A percentile compares a stretch with the other conserved stretches of the same genome.
Evolutionary conservation across 1,140 invertebrate genomes (phyloP).

Genomic region (Trachymyrmex septentrionalis): DNA sequence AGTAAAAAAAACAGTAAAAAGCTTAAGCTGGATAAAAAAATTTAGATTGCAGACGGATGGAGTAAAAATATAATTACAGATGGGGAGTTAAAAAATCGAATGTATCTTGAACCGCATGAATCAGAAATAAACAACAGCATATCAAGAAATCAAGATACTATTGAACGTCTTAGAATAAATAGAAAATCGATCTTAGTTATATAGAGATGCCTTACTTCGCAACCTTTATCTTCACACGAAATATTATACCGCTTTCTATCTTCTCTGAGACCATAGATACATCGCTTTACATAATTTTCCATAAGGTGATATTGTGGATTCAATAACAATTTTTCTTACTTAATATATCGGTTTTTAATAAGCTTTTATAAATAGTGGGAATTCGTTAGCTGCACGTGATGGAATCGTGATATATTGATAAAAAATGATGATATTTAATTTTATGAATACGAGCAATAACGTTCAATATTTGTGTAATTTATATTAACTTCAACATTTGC

Average conservation of each 20-base stretch:
- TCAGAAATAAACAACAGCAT: background rate
- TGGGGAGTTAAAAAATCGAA: background rate
- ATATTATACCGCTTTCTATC: conserved; percentile 26
- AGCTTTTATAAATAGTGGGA: conserved; percentile 14
- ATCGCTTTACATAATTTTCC: conserved; percentile 34
- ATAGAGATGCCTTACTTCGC: background rate
- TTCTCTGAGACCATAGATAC: background rate
- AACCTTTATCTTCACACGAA: conserved; percentile 13
- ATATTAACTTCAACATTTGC: background rate
- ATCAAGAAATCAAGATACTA: background rate
- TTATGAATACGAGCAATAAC: background rate
- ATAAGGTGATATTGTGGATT: background rate
- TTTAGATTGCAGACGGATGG: no score
- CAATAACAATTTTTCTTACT: background rate
- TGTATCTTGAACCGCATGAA: background rate
- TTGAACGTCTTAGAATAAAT: conserved; percentile 35
- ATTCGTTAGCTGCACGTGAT: background rate
- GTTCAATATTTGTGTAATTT: background rate
- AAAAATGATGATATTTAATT: background rate
- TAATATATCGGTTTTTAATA: background rate
- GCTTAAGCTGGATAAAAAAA: no score
- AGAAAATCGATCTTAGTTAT: conserved; percentile 35
- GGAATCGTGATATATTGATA: background rate
- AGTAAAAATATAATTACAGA: no score
- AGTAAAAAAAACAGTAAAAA: no score